Evolutionary conservation across 2,113 vertebrate genomes (phyloP), one percentile per base, ranked within the genome.

Genomic region (Hemiprocne comata): DNA sequence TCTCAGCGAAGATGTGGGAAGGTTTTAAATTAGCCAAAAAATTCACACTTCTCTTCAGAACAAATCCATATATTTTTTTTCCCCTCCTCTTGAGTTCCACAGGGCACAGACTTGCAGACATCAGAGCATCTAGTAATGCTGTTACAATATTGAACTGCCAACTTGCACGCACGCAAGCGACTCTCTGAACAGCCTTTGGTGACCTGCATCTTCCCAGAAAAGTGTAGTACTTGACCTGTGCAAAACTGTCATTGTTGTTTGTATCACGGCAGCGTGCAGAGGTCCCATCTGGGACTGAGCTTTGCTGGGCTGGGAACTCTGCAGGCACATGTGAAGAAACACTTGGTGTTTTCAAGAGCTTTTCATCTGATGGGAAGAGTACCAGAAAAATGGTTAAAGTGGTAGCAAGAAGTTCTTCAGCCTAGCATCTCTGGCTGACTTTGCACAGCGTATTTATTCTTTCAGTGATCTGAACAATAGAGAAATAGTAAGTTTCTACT

Each of bases 301-400:
- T 62, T 85, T 65, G 20, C 92, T 60, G 87, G 33, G 78, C 85
- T 89, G 67, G 48, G 57, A 92, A 7, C 69, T 95, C 79, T 65
- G 76, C 88, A 88, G 82, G 65, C 91, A 48, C 87, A 74, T 31
- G 69, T 50, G 72, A 87, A 90, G 85, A 78, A 92, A 85, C 72
- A 18, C 69, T 62, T 69, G 4, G 50, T 73, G 71, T 91, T 95
- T 94, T 87, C 79, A 57, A 90, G 92, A 84, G 90, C 79, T 92
- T 85, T 77, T 70, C 79, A 81, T 81, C 85, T 69, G 93, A 86
- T 78, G 76, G 73, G 87, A 94, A 84, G 70, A 55, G 28, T 31
- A 88, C 42, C 93, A 92, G 90, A 79, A 91, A 85, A 91, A 66
- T 36, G 67, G 90, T 93, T 89, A 33, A 84, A 95, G 79, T 36